These are phyloP conservation scores for Salvelinus namaycush DNA, from an alignment of 2,113 vertebrate genomes.

Conservation along the genomic window DNA sequence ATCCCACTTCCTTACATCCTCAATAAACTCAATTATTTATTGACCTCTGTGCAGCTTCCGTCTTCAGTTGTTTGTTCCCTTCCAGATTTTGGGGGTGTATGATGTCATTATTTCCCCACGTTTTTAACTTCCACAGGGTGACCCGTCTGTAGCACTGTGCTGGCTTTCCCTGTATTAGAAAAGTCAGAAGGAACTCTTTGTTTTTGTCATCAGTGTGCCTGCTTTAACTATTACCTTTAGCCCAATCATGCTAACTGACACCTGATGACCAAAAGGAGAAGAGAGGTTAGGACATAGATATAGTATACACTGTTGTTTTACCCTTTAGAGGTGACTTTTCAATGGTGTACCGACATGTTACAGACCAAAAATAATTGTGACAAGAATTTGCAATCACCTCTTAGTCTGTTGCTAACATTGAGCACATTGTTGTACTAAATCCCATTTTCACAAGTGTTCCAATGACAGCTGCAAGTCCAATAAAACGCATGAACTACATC, in stretches of 20 bases:
- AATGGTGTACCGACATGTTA: background rate
- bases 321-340: background rate
- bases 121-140: constrained; percentile 8
- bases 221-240: too few species aligned
- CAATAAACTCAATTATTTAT: background rate
- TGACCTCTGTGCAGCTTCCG: background rate
- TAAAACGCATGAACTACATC: background rate
- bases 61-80: background rate
- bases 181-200: too few species aligned
- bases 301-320: background rate
- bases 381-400: background rate
- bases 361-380: background rate
- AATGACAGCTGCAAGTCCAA: background rate
- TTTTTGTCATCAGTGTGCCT: too few species aligned
- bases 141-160: background rate
- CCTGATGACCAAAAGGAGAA: background rate
- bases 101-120: constrained; percentile 5
- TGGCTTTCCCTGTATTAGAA: background rate
- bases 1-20: background rate
- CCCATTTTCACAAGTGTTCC: background rate
- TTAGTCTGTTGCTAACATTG: background rate
- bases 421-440: background rate
- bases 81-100: background rate
- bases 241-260: background rate
- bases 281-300: background rate